Percentiles rank a stretch among this genome's conserved stretches.
phyloP scores from a whole-genome alignment of 2,113 vertebrate species.

The Trichomycterus rosablanca region DNA sequence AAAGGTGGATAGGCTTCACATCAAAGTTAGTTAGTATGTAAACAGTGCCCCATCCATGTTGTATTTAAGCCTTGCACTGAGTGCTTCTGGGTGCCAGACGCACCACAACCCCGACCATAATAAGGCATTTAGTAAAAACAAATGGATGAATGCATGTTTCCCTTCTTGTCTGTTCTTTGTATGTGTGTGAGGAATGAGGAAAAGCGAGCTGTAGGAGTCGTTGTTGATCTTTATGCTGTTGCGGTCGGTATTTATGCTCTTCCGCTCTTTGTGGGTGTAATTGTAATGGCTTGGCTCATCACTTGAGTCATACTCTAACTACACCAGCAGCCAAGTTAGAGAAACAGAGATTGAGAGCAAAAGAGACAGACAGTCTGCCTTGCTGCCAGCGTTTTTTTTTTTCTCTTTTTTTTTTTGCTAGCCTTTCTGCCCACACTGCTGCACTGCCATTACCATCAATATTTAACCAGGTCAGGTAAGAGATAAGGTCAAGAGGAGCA shows the following conservation, averaged over 20 bases:
- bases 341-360: not conserved
- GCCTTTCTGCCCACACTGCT: conserved; percentile 14
- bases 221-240: conserved; percentile 13
- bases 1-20: no score
- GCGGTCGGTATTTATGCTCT: conserved; percentile 13
- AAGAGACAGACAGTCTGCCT: conserved; percentile 13
- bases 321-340: conserved; percentile 9
- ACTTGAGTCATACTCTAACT: conserved; percentile 38
- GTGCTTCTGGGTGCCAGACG: no score
- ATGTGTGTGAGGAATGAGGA: not conserved
- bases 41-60: no score
- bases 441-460: conserved; percentile 34
- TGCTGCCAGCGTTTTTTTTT: conserved; percentile 6
- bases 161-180: no score
- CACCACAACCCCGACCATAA: no score
- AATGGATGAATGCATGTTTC: no score
- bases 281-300: conserved; percentile 37
- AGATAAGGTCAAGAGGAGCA: conserved; percentile 22
- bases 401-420: no score
- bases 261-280: conserved; percentile 11
- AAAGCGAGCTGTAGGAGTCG: not conserved
- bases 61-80: no score
- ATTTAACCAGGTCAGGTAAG: conserved; percentile 27
- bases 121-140: no score
- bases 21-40: no score